Conservation (phyloP, 2,797 vertebrate species). For the Lithobates sylvaticus region DNA sequence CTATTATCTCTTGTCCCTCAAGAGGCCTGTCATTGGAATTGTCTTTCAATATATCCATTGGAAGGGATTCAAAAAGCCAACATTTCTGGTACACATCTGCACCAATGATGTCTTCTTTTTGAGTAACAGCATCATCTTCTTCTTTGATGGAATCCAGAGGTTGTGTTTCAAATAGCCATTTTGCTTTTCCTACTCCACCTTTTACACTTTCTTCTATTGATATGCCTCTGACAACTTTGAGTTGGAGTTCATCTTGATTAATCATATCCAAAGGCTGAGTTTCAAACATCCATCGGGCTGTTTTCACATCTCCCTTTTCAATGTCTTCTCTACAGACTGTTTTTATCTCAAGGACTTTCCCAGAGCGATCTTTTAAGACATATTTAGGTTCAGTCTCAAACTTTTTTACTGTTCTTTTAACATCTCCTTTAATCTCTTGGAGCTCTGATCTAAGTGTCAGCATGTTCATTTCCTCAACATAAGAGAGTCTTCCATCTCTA, state of each 20-base stretch:
- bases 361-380: slow-evolving; percentile 85
- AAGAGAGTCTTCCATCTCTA: slow-evolving; percentile 83
- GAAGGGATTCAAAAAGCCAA: slow-evolving; percentile 91
- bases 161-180: slow-evolving; percentile 89
- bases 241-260: slow-evolving; percentile 75
- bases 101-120: slow-evolving; percentile 83
- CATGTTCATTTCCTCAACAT: slow-evolving; percentile 83
- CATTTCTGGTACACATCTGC: slow-evolving; percentile 88
- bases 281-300: slow-evolving; percentile 86
- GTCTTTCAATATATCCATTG: slow-evolving; percentile 88
- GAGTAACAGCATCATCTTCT: slow-evolving; percentile 72
- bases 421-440: slow-evolving; percentile 84
- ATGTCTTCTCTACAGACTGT: slow-evolving; percentile 86
- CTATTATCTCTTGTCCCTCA: slow-evolving; percentile 81
- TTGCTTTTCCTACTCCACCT: slow-evolving; percentile 79
- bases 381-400: slow-evolving; percentile 88
- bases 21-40: slow-evolving; percentile 73
- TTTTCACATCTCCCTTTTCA: slow-evolving; percentile 83
- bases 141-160: slow-evolving; percentile 83
- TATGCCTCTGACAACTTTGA: slow-evolving; percentile 83
- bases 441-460: slow-evolving; percentile 83
- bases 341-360: slow-evolving; percentile 86
- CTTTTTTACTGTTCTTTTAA: slow-evolving; percentile 85
- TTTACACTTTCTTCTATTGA: slow-evolving; percentile 85
- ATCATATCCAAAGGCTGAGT: slow-evolving; percentile 83